Evolutionary conservation across 2,113 vertebrate genomes (phyloP), one percentile per base, ranked within the genome.

Genomic region (Sylvietta virens): DNA sequence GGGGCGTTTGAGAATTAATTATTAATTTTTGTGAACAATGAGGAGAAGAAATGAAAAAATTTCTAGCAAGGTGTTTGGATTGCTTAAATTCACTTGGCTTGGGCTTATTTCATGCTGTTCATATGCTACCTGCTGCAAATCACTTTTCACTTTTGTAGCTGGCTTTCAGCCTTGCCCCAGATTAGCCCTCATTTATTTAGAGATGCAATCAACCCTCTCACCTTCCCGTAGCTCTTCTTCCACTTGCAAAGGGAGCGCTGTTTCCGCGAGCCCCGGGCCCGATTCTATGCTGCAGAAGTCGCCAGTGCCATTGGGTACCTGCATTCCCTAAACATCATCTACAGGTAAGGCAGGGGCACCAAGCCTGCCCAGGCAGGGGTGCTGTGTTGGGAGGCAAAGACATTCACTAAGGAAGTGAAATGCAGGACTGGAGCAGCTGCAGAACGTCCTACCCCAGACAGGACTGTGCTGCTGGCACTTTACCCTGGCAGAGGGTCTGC

Each of bases 251-350:
- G 98, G 76, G 99, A 99, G 74, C 98, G 98, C 51, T 98, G 98
- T 62, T 99, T 99, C 96, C 98, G 98, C 5, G 99, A 99, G 77
- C 98, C 99, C 26, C 98, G 99, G 39, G 99, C 99, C 3, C 97
- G 99, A 5, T 99, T 99, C 97, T 99, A 99, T 0, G 77, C 98
- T 0, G 99, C 99, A 0, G 99, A 99, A 95, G 98, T 99, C 1
- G 99, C 99, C 31, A 99, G 99, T 8, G 99, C 99, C 33, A 98
- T 99, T 11, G 99, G 99, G 39, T 99, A 99, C 96, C 98, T 99
- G 60, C 99, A 99, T 86, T 99, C 99, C 40, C 98, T 99, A 95
- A 99, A 99, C 95, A 99, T 99, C 44, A 98, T 99, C 90, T 99
- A 99, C 98, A 99, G 99, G 99, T 99, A 80, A 96, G 95, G 26